phyloP scores from a whole-genome alignment of 2,888 invertebrate species.

The Oxyscelio sp. region DNA sequence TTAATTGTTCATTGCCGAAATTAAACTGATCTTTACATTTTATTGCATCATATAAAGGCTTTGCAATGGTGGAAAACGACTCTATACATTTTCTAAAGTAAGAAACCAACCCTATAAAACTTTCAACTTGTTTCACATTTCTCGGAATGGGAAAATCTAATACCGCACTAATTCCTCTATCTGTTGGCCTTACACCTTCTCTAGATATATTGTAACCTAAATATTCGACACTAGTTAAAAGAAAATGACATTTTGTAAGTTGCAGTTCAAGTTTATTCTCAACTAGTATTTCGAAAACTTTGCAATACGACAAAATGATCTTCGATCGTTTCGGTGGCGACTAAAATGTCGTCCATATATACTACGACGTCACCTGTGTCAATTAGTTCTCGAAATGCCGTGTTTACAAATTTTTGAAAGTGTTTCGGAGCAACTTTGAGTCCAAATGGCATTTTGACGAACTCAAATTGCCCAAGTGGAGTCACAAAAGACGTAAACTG shows the following conservation, averaged over 20 bases:
- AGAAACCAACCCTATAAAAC: not conserved
- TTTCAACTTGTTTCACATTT: not conserved
- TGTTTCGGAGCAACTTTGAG: constrained; percentile 23
- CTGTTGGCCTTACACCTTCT: constrained; percentile 72
- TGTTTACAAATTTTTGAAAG: constrained; percentile 57
- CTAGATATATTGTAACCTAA: constrained; percentile 75
- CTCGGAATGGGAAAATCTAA: not conserved
- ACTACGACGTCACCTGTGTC: constrained; percentile 19
- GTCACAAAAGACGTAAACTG: constrained; percentile 50
- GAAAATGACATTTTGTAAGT: constrained; percentile 74
- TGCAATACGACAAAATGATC: constrained; percentile 10
- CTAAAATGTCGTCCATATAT: constrained; percentile 31
- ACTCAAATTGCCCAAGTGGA: constrained; percentile 51
- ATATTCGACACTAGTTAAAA: constrained; percentile 71
- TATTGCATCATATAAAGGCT: constrained; percentile 25
- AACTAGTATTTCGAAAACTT: constrained; percentile 16
- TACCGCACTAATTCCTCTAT: not conserved
- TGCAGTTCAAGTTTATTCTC: constrained; percentile 57
- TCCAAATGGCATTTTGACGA: constrained; percentile 26
- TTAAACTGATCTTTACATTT: constrained; percentile 19
- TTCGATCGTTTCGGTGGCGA: constrained; percentile 8
- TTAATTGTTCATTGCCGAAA: constrained; percentile 23
- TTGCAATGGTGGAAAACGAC: constrained; percentile 19
- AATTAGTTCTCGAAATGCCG: constrained; percentile 13
- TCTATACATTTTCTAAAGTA: constrained; percentile 13